Conservation (phyloP, 2,113 vertebrate genomes). For the Psammodynastes pulverulentus region DNA sequence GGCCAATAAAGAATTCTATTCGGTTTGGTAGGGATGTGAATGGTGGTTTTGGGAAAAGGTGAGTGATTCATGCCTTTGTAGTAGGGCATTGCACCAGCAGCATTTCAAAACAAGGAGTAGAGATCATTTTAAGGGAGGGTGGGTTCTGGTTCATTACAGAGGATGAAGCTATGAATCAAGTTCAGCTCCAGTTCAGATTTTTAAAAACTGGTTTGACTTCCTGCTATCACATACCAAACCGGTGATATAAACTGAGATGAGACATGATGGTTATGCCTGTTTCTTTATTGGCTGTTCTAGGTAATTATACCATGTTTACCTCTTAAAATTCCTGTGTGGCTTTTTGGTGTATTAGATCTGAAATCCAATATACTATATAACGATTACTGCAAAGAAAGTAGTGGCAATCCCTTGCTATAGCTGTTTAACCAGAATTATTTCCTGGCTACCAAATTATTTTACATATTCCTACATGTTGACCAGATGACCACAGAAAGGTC, state of each 20-base stretch:
- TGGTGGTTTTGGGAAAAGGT: neutral
- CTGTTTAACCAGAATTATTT: neutral
- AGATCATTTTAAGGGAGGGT: neutral
- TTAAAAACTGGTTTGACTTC: slow-evolving; percentile 25
- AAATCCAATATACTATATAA: neutral
- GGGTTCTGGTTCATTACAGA: neutral
- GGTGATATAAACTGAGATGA: slow-evolving; percentile 30
- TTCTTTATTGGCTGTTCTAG: neutral
- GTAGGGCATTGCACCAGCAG: neutral
- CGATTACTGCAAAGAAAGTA: neutral
- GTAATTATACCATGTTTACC: neutral
- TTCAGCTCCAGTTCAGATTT: slow-evolving; percentile 5
- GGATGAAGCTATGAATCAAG: neutral
- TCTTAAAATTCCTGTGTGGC: neutral
- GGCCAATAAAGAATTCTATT: too few species aligned
- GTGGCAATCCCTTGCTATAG: neutral
- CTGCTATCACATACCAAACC: neutral
- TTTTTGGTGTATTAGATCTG: slow-evolving; percentile 15
- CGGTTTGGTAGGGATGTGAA: slow-evolving; percentile 12
- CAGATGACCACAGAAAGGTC: neutral
- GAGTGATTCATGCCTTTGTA: neutral
- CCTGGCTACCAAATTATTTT: neutral
- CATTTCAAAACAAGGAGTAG: neutral
- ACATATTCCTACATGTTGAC: neutral
- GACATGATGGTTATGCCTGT: slow-evolving; percentile 2